Base-by-base conservation (phyloP, 1,140 invertebrate species). In the Oscheius sp. region DNA sequence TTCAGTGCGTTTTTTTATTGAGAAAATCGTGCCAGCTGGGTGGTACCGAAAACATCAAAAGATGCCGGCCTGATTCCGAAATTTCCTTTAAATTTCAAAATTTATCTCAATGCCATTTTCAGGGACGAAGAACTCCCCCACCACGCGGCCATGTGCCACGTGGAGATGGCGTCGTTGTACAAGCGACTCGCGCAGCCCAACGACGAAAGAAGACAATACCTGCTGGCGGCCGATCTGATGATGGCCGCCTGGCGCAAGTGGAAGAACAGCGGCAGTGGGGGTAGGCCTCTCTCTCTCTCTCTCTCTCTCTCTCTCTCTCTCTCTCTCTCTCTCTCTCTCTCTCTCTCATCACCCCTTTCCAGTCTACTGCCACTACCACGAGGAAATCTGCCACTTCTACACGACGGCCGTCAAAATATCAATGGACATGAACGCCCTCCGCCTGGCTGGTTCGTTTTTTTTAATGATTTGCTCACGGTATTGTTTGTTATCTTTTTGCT, bases 111-210 rank as follows among this genome's bases (percentile, higher is more conserved):
- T 32, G 0, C 49, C 1, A 15, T 3, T 75, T 73, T 29, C 46
- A 74, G 73, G 20, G 73, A 74, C n/a, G 73, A 74, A 68, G 73
- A 74, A 32, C 23, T 32, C 29, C 49, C 74, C 3, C 45, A 75
- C 28, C 46, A 76, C 35, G 71, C 73, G 13, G 73, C 72, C 15
- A 35, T 74, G 13, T 74, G 73, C 32, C 71, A 74, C 26, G 20
- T 76, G 3, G 73, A 62, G 1, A 49, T 75, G 49, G 73, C 73
- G 3, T 20, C 26, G 15, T 29, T 75, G 13, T 67, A 74, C 23
- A 35, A 74, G 20, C 34, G 65, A 34, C 15, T 52, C 28, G 34
- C 18, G 0, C 55, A 76, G n/a, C 34, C 31, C 23, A 72, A 55
- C 31, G 74, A 42, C 18, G 62, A 77, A 35, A 46, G 73, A 15